Base-by-base conservation (phyloP, 1,140 invertebrate species). In the Trialeurodes vaporariorum region DNA sequence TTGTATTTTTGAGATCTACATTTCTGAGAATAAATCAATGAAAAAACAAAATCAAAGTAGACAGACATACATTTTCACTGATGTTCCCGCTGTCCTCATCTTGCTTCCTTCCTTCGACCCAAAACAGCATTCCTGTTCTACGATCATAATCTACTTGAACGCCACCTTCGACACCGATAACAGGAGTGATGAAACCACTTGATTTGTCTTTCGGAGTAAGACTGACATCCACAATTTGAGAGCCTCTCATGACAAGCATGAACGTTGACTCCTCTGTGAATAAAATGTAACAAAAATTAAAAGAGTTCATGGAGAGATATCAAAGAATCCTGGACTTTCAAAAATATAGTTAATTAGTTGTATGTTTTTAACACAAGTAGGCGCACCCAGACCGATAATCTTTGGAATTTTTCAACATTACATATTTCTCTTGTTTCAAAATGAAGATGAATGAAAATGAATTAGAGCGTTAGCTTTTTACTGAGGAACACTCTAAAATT, bases 101-200 rank as follows among this genome's bases (percentile, higher is more conserved):
- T 23, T 84, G 85, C 26, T 86, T 83, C 60, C 85, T 86, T 2
- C 86, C 81, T 78, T 94, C 90, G 2, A 95, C 79, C 90, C 91
- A 96, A 76, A 89, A 96, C 2, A 98, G 81, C 5, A 82, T 86
- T 71, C 89, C 87, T 1, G 88, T 87, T 71, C 87, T 86, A 25
- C 91, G 85, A 75, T 98, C 96, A 75, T 91, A 98, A 74, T 98
- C 96, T 63, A 98, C 82, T 68, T 95, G 89, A 0, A 88, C 84
- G 21, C 93, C 94, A 76, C 90, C 88, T 75, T 93, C 89, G 27
- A 98, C 85, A 0, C 94, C 94, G 27, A 97, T 91, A 2, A 98
- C 86, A 0, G 96, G 93, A 2, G 90, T 89, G 63, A 96, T 80
- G 69, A 87, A 87, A 5, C 92, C 90, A 34, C 86, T 87, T 67